Evolutionary conservation across 2,113 vertebrate genomes (phyloP).

Genomic region (Danionella cerebrum): DNA sequence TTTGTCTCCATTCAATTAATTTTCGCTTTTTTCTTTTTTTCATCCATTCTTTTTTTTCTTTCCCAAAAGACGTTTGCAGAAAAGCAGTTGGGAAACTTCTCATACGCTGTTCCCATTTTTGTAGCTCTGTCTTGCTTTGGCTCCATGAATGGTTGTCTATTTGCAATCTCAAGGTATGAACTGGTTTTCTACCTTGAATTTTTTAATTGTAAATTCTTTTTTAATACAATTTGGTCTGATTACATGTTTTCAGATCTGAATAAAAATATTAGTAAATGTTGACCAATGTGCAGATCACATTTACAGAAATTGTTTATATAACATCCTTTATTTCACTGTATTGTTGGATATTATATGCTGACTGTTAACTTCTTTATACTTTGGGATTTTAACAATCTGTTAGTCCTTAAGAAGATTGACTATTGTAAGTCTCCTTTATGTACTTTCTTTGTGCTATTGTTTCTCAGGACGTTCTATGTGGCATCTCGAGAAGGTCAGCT

Average conservation of each 20-base stretch:
- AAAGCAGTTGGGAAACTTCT: constrained; percentile 80
- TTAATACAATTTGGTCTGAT: too few relatives aligned
- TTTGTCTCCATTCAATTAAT: constrained; percentile 4
- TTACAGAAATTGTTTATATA: too few relatives aligned
- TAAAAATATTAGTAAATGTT: too few relatives aligned
- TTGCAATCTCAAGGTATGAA: constrained; percentile 86
- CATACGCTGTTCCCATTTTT: constrained; percentile 80
- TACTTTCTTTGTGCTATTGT: background rate
- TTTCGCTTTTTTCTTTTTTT: constrained; percentile 17
- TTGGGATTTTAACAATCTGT: background rate
- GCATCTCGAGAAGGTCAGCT: constrained; percentile 96
- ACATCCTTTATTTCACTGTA: too few relatives aligned
- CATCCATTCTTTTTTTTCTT: background rate
- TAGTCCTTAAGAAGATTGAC: background rate
- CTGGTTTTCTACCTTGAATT: background rate
- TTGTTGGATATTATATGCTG: too few relatives aligned
- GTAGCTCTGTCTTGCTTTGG: constrained; percentile 93
- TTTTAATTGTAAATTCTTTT: too few relatives aligned
- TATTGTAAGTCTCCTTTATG: background rate
- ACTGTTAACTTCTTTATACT: too few relatives aligned
- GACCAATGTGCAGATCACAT: too few relatives aligned
- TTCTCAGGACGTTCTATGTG: constrained; percentile 84
- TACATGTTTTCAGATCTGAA: too few relatives aligned
- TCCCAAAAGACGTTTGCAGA: constrained; percentile 82
- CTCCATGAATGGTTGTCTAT: constrained; percentile 87